These are phyloP conservation scores for Drosophila meridiana DNA, from an alignment of 2,888 invertebrate genomes.

Conservation along the genomic window DNA sequence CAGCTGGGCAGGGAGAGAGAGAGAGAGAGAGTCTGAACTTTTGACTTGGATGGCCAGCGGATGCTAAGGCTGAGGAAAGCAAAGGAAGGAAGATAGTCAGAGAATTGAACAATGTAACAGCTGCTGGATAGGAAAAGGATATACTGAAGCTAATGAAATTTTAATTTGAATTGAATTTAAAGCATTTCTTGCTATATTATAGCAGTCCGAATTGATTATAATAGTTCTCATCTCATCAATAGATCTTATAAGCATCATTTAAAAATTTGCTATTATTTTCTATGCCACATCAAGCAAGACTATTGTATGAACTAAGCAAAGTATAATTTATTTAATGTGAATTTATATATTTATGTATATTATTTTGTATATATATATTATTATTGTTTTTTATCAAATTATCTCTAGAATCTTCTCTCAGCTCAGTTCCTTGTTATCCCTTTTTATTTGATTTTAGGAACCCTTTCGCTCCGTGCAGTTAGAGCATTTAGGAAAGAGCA, in stretches of 20 bases:
- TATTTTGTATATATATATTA: too few species aligned
- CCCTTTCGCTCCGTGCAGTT: background rate
- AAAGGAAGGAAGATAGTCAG: background rate
- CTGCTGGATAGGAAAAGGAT: background rate
- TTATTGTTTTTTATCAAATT: background rate
- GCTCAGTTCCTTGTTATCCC: background rate
- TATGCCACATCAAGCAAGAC: background rate
- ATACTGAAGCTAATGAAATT: background rate
- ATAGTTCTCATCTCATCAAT: too few species aligned
- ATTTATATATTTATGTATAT: too few species aligned
- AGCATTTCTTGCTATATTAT: background rate
- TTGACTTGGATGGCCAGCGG: background rate
- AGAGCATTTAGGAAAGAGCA: constrained; percentile 9
- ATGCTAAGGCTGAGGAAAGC: background rate
- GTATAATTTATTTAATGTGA: background rate
- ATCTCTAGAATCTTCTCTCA: background rate
- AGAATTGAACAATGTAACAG: background rate
- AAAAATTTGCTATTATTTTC: background rate
- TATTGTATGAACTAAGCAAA: background rate
- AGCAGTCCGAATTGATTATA: too few species aligned
- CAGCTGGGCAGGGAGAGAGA: background rate
- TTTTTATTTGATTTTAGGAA: background rate
- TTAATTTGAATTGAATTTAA: background rate
- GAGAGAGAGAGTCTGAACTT: background rate
- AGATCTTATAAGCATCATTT: too few species aligned